phyloP scores from a whole-genome alignment of 2,797 vertebrate species.

The Poliocrania exsul region DNA sequence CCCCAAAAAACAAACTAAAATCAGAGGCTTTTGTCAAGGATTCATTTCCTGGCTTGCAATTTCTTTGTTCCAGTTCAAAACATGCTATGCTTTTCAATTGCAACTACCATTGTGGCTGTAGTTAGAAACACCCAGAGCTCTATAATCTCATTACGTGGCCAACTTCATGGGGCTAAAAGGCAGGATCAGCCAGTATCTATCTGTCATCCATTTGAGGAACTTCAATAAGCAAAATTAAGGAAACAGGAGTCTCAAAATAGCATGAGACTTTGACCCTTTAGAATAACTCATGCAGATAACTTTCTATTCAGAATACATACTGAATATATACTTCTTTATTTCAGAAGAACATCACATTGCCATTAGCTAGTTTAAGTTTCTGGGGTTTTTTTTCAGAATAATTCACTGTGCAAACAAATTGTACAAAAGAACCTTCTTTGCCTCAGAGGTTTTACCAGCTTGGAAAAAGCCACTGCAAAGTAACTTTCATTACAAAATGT shows the following conservation, averaged over 20 bases:
- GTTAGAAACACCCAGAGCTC: background rate
- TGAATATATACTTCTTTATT: background rate
- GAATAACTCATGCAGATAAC: background rate
- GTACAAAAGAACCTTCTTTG: background rate
- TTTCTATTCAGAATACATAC: background rate
- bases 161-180: background rate
- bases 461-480: background rate
- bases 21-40: background rate
- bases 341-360: background rate
- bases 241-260: too few relatives aligned
- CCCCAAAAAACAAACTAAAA: too few relatives aligned
- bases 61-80: background rate
- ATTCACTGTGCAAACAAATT: background rate
- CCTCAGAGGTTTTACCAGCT: background rate
- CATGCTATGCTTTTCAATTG: background rate
- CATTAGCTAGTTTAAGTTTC: background rate
- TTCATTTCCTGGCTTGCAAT: background rate
- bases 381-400: background rate
- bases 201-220: background rate
- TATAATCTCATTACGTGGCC: background rate
- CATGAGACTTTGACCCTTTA: background rate
- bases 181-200: background rate
- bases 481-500: background rate
- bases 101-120: background rate
- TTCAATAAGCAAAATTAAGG: background rate